Conservation (phyloP, 2,797 vertebrate genomes). For the Cottoperca gobio region DNA sequence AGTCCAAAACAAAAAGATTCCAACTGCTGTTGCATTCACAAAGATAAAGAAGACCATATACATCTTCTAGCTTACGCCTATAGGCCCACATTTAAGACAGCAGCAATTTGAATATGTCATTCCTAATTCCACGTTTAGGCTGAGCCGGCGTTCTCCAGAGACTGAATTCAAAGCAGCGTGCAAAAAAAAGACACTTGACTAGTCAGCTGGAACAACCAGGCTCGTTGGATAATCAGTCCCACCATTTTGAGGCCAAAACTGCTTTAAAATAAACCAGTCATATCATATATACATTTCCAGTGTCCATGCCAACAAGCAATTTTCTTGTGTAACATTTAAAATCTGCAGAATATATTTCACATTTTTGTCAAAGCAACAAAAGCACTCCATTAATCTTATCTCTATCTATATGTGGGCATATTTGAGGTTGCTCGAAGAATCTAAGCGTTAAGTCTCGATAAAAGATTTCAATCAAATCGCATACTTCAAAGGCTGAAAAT, state of each 20-base stretch:
- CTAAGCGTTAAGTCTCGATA: conserved; percentile 11
- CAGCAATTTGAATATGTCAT: conserved; percentile 67
- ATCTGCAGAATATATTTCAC: conserved; percentile 9
- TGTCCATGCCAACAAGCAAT: conserved; percentile 41
- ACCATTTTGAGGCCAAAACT: conserved; percentile 58
- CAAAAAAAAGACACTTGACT: conserved; percentile 68
- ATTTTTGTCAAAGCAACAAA: conserved; percentile 26
- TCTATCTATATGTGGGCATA: conserved; percentile 5
- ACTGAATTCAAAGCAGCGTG: conserved; percentile 68
- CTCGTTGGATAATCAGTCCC: conserved; percentile 64
- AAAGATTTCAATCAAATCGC: conserved; percentile 31
- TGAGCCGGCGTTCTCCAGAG: conserved; percentile 62
- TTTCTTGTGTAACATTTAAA: conserved; percentile 6
- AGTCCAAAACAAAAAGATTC: conserved; percentile 39
- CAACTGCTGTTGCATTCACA: conserved; percentile 24
- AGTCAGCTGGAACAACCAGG: conserved; percentile 73
- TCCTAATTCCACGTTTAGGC: conserved; percentile 70
- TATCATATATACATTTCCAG: conserved; percentile 22
- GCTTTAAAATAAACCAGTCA: conserved; percentile 43
- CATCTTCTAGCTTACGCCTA: conserved; percentile 43
- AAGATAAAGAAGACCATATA: conserved; percentile 65
- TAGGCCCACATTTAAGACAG: conserved; percentile 51
- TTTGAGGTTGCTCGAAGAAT: conserved; percentile 23
- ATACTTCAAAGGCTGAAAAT: conserved; percentile 26
- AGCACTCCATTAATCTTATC: conserved; percentile 8